Conservation (phyloP, 2,888 invertebrate genomes). For the Catocala nupta region DNA sequence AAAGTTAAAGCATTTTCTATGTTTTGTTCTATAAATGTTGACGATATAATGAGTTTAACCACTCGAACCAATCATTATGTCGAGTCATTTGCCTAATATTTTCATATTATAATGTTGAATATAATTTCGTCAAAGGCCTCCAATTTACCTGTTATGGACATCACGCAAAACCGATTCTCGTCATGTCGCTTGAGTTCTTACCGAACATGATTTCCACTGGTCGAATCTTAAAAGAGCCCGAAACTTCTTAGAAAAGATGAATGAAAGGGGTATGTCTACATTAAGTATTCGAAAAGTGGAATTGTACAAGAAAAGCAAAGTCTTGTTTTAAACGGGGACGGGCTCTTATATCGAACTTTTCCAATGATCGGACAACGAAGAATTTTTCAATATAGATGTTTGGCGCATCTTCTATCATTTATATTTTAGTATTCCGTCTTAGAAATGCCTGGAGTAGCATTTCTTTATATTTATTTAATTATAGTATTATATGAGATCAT, state of each 20-base stretch:
- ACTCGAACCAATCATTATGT: not conserved
- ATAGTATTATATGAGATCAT: not conserved
- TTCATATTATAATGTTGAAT: too few species aligned
- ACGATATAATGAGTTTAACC: not conserved
- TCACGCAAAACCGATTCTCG: constrained; percentile 55
- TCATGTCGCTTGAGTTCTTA: constrained; percentile 58
- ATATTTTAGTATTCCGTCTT: constrained; percentile 70
- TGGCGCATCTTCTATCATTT: constrained; percentile 77
- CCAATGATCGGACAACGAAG: constrained; percentile 77
- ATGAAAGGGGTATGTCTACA: constrained; percentile 82
- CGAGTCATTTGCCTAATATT: not conserved
- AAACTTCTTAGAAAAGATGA: constrained; percentile 77
- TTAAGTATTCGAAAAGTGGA: constrained; percentile 83
- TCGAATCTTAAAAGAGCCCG: constrained; percentile 74
- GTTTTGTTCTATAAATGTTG: not conserved
- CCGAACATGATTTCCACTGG: constrained; percentile 73
- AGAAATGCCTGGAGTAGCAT: constrained; percentile 48
- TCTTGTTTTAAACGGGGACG: constrained; percentile 80
- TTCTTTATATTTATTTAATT: constrained; percentile 8
- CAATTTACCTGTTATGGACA: constrained; percentile 58
- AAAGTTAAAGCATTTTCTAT: constrained; percentile 2
- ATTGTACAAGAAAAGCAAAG: constrained; percentile 85
- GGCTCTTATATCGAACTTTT: constrained; percentile 79
- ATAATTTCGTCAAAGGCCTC: too few species aligned
- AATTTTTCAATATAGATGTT: constrained; percentile 83